phyloP scores from a whole-genome alignment of 1,140 invertebrate species.

The Drosophila lini region DNA sequence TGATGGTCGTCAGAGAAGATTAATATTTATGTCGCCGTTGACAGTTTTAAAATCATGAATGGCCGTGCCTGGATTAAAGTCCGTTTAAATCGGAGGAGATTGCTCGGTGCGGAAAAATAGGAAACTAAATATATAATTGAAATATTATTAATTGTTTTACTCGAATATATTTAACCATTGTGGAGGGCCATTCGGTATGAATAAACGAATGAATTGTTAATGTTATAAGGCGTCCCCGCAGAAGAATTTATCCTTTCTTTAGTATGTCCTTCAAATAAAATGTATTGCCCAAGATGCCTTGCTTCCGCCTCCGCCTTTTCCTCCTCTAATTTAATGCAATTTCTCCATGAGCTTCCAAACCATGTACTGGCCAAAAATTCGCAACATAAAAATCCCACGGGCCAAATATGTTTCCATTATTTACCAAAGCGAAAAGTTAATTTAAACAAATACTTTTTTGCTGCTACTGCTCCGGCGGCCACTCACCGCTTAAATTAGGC shows the following conservation, averaged over 20 bases:
- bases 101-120: not conserved
- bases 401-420: slow-evolving; percentile 44
- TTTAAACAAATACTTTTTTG: slow-evolving; percentile 43
- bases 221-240: not conserved
- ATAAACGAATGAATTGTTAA: not conserved
- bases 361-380: slow-evolving; percentile 22
- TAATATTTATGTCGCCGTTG: slow-evolving; percentile 76
- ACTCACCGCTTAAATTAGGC: slow-evolving; percentile 40
- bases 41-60: slow-evolving; percentile 78
- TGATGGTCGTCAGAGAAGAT: slow-evolving; percentile 41
- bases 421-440: slow-evolving; percentile 28
- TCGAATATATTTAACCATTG: too few species aligned
- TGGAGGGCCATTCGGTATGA: not conserved
- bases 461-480: slow-evolving; percentile 3
- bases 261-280: slow-evolving; percentile 39
- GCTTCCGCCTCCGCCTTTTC: not conserved
- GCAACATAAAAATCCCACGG: slow-evolving; percentile 36
- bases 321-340: slow-evolving; percentile 5
- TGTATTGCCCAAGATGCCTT: slow-evolving; percentile 16
- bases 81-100: not conserved
- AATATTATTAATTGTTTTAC: not conserved
- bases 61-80: slow-evolving; percentile 29
- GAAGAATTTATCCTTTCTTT: not conserved
- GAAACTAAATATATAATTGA: not conserved
- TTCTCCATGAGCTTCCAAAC: slow-evolving; percentile 5